Conservation (phyloP, 2,888 invertebrate species). For the Troides oblongomaculatus region DNA sequence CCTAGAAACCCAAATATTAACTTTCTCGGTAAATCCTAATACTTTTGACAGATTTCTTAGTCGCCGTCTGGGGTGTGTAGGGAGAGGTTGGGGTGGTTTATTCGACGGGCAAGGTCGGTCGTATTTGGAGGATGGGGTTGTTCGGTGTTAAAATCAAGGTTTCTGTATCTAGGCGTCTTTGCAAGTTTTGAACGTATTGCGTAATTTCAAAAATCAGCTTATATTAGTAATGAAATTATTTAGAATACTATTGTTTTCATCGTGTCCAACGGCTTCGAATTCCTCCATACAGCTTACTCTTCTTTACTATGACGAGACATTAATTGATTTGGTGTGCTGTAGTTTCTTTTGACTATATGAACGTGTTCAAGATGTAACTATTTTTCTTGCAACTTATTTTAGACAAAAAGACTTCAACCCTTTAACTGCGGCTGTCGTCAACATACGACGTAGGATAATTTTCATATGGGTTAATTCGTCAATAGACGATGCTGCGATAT, state of each 20-base stretch:
- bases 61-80: constrained; percentile 18
- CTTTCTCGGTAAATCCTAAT: constrained; percentile 3
- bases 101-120: constrained; percentile 23
- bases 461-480: too few relatives aligned
- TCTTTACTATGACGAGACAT: too few relatives aligned
- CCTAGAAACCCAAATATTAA: constrained; percentile 4
- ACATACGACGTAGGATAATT: too few relatives aligned
- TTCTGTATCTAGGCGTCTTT: not conserved
- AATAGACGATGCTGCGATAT: too few relatives aligned
- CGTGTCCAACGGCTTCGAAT: too few relatives aligned
- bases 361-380: too few relatives aligned
- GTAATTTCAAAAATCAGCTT: not conserved
- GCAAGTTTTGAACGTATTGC: not conserved
- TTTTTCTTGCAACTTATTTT: too few relatives aligned
- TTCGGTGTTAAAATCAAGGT: constrained; percentile 7
- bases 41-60: constrained; percentile 24
- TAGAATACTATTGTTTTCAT: not conserved
- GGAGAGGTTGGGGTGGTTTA: constrained; percentile 12
- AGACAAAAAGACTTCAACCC: too few relatives aligned
- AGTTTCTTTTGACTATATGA: too few relatives aligned
- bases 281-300: too few relatives aligned
- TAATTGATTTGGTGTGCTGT: too few relatives aligned
- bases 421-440: too few relatives aligned
- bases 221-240: constrained; percentile 1
- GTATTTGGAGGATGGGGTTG: constrained; percentile 9